Percentiles rank a stretch among this genome's conserved stretches.
These are phyloP conservation scores for Hemicentrotus pulcherrimus DNA, from an alignment of 35 echinoderm and acorn worm species.

Conservation along the genomic window DNA sequence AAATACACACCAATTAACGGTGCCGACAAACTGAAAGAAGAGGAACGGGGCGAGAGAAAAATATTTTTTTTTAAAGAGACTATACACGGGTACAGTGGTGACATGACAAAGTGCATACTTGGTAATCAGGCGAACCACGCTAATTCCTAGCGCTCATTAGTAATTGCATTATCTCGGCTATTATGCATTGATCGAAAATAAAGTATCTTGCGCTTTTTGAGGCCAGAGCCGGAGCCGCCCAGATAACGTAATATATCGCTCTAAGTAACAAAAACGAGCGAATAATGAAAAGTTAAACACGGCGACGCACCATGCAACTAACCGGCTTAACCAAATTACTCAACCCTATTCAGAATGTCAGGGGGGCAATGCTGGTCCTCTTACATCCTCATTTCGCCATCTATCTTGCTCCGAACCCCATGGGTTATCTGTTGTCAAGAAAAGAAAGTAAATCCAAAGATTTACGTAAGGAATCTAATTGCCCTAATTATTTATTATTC, in stretches of 20 bases:
- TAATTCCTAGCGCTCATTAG: slow-evolving; percentile 49
- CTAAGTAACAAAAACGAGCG: slow-evolving; percentile 3
- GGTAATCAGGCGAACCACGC: slow-evolving; percentile 14
- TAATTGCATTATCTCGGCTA: slow-evolving; percentile 46
- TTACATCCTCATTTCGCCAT: not conserved
- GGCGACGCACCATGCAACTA: not conserved
- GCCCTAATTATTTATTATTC: slow-evolving; percentile 7
- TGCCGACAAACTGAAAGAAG: not conserved
- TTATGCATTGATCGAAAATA: slow-evolving; percentile 47
- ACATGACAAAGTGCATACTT: slow-evolving; percentile 41
- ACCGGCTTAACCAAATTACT: slow-evolving; percentile 17
- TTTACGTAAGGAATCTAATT: slow-evolving; percentile 19
- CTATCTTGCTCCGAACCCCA: not conserved
- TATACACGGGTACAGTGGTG: not conserved
- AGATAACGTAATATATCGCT: slow-evolving; percentile 17
- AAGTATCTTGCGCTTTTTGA: slow-evolving; percentile 23
- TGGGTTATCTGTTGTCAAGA: not conserved
- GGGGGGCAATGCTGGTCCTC: not conserved
- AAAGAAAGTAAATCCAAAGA: not conserved
- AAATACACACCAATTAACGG: slow-evolving; percentile 28
- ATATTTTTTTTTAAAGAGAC: not conserved
- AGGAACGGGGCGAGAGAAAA: not conserved
- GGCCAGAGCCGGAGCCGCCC: slow-evolving; percentile 9
- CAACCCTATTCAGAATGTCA: slow-evolving; percentile 9
- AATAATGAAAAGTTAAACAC: slow-evolving; percentile 7